Evolutionary conservation across 2,797 vertebrate species (phyloP).

Genomic region (Peromyscus melanophrys): DNA sequence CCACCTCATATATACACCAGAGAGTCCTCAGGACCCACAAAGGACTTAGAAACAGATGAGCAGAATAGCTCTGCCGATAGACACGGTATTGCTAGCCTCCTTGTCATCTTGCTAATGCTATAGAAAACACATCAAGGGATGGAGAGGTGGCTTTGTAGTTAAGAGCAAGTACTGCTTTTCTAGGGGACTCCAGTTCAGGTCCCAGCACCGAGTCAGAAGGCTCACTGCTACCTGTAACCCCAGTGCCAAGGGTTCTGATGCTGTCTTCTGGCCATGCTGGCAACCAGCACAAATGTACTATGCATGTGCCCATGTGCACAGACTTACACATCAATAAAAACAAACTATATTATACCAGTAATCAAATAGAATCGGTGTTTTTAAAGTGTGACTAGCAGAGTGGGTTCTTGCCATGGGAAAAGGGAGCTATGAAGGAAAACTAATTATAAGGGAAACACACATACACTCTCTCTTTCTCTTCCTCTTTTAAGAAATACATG

Average conservation of each 20-base stretch:
- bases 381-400: constrained; percentile 20
- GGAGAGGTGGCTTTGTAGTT: not conserved
- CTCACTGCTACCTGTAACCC: not conserved
- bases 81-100: constrained; percentile 41
- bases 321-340: not conserved
- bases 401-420: not conserved
- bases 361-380: constrained; percentile 38
- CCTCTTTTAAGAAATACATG: not conserved
- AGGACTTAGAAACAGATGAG: constrained; percentile 84
- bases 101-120: constrained; percentile 39
- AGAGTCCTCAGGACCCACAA: constrained; percentile 84
- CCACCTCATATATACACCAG: constrained; percentile 76
- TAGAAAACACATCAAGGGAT: not conserved
- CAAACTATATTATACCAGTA: not conserved
- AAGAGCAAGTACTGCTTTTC: not conserved
- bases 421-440: constrained; percentile 19
- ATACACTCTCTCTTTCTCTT: not conserved
- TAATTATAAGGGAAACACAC: constrained; percentile 10
- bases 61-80: constrained; percentile 74
- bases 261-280: not conserved
- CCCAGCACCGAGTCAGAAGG: not conserved
- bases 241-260: not conserved
- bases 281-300: not conserved
- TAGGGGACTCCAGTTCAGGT: not conserved
- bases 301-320: not conserved